phyloP scores from a whole-genome alignment of 2,797 vertebrate species.

The Loris lydekkerianus region DNA sequence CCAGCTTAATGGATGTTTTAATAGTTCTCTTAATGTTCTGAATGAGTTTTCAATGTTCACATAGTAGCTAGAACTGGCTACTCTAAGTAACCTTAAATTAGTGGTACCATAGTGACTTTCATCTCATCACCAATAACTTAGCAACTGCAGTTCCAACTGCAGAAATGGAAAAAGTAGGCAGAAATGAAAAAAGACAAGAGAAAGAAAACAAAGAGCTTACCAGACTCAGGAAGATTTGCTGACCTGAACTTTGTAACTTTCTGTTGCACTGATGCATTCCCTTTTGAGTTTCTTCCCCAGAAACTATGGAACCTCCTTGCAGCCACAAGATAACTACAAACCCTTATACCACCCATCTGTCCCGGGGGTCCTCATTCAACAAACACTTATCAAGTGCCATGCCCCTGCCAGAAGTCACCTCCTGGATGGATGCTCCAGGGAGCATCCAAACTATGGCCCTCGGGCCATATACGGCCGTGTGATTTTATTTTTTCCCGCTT shows the following conservation, averaged over 20 bases:
- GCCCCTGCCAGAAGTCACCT: background rate
- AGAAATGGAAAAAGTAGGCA: background rate
- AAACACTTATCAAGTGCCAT: accelerated
- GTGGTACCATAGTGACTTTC: background rate
- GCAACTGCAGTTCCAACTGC: background rate
- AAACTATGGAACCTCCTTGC: background rate
- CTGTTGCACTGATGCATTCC: background rate
- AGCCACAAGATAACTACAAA: background rate
- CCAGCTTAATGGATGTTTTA: background rate
- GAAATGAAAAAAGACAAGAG: background rate
- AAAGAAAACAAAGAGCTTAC: background rate
- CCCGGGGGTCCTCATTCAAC: background rate
- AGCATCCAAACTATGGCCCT: too few species aligned
- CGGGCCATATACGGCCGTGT: too few species aligned
- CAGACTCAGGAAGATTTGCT: background rate
- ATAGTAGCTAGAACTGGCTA: background rate
- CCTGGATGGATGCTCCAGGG: background rate
- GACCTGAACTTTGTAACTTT: background rate
- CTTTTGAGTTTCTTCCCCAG: background rate
- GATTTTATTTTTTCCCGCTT: too few species aligned
- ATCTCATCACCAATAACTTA: background rate
- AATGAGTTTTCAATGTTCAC: background rate
- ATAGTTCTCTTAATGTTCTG: background rate
- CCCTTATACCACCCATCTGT: background rate
- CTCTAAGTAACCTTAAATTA: background rate